Conservation (phyloP, 2,888 invertebrate species). For the Eurytoma californica region DNA sequence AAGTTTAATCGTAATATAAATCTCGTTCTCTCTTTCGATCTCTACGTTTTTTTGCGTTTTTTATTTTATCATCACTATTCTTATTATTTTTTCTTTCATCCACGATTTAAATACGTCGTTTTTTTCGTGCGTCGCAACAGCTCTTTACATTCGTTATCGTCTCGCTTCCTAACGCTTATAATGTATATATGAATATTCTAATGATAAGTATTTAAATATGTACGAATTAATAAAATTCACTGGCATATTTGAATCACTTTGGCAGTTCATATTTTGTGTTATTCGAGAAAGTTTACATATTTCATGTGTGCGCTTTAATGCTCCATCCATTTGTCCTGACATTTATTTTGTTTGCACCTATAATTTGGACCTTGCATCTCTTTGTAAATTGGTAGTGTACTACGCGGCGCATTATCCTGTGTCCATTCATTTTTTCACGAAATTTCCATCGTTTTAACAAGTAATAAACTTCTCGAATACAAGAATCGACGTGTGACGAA, state of each 20-base stretch:
- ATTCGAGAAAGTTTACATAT: slow-evolving; percentile 62
- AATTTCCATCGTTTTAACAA: slow-evolving; percentile 24
- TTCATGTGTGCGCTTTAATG: slow-evolving; percentile 72
- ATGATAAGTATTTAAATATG: slow-evolving; percentile 64
- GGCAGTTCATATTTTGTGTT: slow-evolving; percentile 73
- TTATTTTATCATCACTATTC: slow-evolving; percentile 30
- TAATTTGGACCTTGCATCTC: not conserved
- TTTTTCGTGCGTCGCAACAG: slow-evolving; percentile 55
- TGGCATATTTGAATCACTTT: slow-evolving; percentile 74
- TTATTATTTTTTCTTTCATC: slow-evolving; percentile 10
- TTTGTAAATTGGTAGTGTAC: slow-evolving; percentile 35
- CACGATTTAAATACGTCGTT: not conserved
- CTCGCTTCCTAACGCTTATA: slow-evolving; percentile 60
- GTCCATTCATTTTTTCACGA: slow-evolving; percentile 2
- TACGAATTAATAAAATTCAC: slow-evolving; percentile 74
- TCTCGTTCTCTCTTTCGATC: slow-evolving; percentile 59
- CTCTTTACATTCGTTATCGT: slow-evolving; percentile 41
- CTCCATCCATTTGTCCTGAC: slow-evolving; percentile 59
- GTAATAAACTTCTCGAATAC: not conserved
- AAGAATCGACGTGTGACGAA: slow-evolving; percentile 1
- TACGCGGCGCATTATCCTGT: slow-evolving; percentile 31
- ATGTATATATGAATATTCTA: slow-evolving; percentile 63
- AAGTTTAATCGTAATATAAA: slow-evolving; percentile 66
- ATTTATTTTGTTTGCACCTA: slow-evolving; percentile 22
- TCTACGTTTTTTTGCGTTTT: slow-evolving; percentile 19